phyloP scores from a whole-genome alignment of 1,140 invertebrate genomes.

The Acromyrmex echinatior region DNA sequence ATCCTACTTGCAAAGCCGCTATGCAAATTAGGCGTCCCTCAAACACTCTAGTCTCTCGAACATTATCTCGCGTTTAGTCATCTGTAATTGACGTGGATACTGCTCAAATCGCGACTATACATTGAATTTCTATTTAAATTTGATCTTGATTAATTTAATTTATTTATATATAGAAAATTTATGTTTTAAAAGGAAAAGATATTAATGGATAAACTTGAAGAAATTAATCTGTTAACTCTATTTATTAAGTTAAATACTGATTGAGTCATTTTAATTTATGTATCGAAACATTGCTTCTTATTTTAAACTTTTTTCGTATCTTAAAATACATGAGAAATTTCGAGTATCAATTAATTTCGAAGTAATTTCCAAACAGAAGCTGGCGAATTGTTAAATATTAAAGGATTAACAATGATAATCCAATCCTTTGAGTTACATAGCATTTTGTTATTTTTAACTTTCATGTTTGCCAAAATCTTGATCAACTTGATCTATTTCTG shows the following conservation, averaged over 20 bases:
- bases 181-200: not conserved
- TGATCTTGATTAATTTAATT: not conserved
- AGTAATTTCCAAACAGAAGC: not conserved
- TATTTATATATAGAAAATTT: not conserved
- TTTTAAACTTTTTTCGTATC: not conserved
- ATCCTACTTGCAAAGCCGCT: constrained; percentile 19
- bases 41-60: not conserved
- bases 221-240: not conserved
- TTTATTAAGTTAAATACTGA: not conserved
- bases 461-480: no score
- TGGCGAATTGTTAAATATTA: not conserved
- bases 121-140: constrained; percentile 15
- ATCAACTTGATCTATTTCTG: no score
- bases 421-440: no score
- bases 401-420: no score
- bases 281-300: not conserved
- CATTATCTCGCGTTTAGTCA: constrained; percentile 16
- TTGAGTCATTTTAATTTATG: not conserved
- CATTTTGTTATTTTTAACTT: no score
- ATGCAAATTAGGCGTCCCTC: constrained; percentile 43
- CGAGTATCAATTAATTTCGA: not conserved
- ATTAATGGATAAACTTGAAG: not conserved
- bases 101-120: not conserved
- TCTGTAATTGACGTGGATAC: not conserved
- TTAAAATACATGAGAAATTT: constrained; percentile 4